phyloP scores from a whole-genome alignment of 2,113 vertebrate species.

The Fukomys damarensis region DNA sequence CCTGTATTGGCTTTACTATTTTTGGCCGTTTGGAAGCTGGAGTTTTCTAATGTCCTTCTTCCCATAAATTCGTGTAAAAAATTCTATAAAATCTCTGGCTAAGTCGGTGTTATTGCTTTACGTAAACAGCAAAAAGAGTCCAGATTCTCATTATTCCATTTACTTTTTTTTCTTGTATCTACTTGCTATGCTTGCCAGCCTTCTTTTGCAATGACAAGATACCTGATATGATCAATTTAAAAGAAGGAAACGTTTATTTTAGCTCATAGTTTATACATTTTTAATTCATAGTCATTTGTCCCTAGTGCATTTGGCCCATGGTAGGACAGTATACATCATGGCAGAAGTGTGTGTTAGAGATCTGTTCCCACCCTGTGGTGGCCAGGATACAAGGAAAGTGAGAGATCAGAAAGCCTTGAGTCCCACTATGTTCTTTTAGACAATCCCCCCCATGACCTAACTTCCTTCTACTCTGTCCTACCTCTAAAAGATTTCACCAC shows the following conservation, averaged over 20 bases:
- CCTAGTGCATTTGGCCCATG: neutral
- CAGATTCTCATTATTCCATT: neutral
- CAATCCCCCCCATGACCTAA: neutral
- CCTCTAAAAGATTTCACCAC: neutral
- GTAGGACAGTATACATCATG: neutral
- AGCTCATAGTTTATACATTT: neutral
- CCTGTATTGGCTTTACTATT: neutral
- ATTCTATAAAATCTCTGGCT: neutral
- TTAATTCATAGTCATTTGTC: neutral
- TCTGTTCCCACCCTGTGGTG: neutral
- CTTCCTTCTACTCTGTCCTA: neutral
- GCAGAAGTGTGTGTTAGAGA: neutral
- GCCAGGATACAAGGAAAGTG: neutral
- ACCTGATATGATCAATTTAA: neutral
- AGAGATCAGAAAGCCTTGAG: neutral
- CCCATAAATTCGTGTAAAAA: neutral
- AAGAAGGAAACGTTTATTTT: too few species aligned
- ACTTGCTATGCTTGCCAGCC: neutral
- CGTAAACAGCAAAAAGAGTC: neutral
- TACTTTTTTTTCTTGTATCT: neutral
- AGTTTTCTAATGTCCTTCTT: neutral
- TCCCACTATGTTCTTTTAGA: neutral
- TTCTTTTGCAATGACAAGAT: neutral
- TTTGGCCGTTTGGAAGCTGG: neutral
- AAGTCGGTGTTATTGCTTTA: neutral